Percentiles rank a stretch among this genome's conserved stretches.
Conservation (phyloP, 2,888 invertebrate species). For the Microctonus hyperodae region DNA sequence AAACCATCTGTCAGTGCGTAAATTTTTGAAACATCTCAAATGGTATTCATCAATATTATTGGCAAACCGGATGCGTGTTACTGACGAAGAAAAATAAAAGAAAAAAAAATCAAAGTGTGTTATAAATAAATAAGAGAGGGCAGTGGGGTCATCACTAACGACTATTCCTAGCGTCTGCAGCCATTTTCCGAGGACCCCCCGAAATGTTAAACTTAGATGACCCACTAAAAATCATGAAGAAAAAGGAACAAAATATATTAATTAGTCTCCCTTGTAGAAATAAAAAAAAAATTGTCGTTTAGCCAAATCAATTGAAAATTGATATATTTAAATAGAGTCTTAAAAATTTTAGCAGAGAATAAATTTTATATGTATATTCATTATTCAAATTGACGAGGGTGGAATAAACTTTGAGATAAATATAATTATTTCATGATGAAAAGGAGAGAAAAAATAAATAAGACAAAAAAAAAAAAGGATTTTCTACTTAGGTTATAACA, state of each 20-base stretch:
- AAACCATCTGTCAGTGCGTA: neutral
- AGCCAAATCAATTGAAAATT: neutral
- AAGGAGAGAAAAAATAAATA: neutral
- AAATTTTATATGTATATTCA: too few species aligned
- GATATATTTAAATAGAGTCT: too few species aligned
- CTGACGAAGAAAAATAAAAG: neutral
- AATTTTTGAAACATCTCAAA: neutral
- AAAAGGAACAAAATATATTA: conserved; percentile 20
- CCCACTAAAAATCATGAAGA: conserved; percentile 40
- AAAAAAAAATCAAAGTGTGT: conserved; percentile 31
- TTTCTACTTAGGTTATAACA: too few species aligned
- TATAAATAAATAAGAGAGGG: conserved; percentile 48
- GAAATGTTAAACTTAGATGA: conserved; percentile 54
- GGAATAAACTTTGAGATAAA: too few species aligned
- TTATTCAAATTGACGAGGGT: too few species aligned
- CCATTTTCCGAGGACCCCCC: conserved; percentile 56
- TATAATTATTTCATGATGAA: too few species aligned
- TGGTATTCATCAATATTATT: conserved; percentile 8
- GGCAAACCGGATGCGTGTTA: neutral
- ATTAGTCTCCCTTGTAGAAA: conserved; percentile 12
- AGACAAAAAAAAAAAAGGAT: neutral
- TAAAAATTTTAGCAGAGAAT: too few species aligned
- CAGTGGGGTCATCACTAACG: conserved; percentile 45
- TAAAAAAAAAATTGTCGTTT: conserved; percentile 15
- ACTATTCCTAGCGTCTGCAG: conserved; percentile 56